Evolutionary conservation across 2,113 vertebrate genomes (phyloP).

Genomic region (Myxocyprinus asiaticus): DNA sequence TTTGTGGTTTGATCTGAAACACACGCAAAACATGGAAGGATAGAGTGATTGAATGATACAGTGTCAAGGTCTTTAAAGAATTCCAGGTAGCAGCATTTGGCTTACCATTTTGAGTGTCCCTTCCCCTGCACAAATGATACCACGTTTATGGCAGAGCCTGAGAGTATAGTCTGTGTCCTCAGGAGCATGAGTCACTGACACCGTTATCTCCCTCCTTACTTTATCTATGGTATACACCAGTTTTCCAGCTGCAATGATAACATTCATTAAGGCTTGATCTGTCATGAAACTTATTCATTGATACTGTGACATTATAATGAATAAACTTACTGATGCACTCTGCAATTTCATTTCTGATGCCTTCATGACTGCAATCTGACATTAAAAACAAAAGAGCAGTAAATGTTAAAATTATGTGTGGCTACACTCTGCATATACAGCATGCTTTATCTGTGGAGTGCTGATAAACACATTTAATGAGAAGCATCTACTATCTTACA

Average conservation of each 20-base stretch:
- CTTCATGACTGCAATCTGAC: slow-evolving; percentile 78
- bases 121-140: slow-evolving; percentile 71
- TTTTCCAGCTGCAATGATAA: slow-evolving; percentile 69
- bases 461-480: too few relatives aligned
- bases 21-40: neutral
- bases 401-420: neutral
- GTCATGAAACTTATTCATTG: neutral
- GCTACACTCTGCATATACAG: neutral
- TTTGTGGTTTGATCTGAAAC: slow-evolving; percentile 77
- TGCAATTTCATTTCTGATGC: slow-evolving; percentile 75
- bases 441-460: too few relatives aligned
- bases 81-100: neutral
- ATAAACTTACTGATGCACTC: slow-evolving; percentile 81
- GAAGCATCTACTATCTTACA: too few relatives aligned
- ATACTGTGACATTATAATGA: neutral
- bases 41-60: neutral
- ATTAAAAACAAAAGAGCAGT: slow-evolving; percentile 44
- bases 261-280: neutral
- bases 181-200: slow-evolving; percentile 70
- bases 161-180: slow-evolving; percentile 73
- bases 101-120: slow-evolving; percentile 73
- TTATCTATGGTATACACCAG: slow-evolving; percentile 74
- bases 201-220: slow-evolving; percentile 70
- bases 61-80: neutral
- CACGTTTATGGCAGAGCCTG: slow-evolving; percentile 80